These are phyloP conservation scores for Pungitius pungitius DNA, from an alignment of 2,113 vertebrate species.

Conservation along the genomic window DNA sequence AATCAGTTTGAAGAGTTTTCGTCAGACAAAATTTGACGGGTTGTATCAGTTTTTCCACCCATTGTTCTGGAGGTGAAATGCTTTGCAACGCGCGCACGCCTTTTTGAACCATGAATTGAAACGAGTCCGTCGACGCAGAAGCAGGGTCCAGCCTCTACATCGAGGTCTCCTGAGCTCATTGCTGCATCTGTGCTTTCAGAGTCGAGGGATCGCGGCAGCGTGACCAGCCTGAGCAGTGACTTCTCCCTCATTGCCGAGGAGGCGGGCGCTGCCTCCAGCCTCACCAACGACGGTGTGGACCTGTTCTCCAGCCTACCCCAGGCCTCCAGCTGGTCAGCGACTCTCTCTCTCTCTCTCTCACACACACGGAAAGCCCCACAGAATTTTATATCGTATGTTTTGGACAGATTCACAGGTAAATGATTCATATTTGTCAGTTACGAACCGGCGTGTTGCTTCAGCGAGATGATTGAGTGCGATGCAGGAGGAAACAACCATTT, in stretches of 20 bases:
- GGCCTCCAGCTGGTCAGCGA: constrained; percentile 87
- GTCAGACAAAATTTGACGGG: no score
- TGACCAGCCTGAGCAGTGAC: constrained; percentile 94
- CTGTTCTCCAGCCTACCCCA: constrained; percentile 82
- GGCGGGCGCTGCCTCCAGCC: constrained; percentile 82
- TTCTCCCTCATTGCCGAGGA: constrained; percentile 95
- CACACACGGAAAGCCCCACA: neutral
- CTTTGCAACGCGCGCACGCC: no score
- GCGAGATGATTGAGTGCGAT: neutral
- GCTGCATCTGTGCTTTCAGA: constrained; percentile 72
- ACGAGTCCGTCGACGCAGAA: no score
- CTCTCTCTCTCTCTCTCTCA: neutral
- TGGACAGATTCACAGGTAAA: neutral
- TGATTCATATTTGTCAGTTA: neutral
- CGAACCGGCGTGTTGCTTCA: neutral
- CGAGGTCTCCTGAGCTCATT: neutral
- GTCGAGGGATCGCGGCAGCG: constrained; percentile 90
- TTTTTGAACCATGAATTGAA: no score
- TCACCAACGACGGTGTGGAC: constrained; percentile 87
- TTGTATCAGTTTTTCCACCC: no score
- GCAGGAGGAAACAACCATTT: neutral
- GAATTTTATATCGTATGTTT: neutral
- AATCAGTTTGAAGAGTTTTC: no score
- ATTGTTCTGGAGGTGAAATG: no score
- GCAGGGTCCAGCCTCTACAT: no score